These are phyloP conservation scores for Limosa lapponica DNA, from an alignment of 2,797 vertebrate species.

Conservation along the genomic window DNA sequence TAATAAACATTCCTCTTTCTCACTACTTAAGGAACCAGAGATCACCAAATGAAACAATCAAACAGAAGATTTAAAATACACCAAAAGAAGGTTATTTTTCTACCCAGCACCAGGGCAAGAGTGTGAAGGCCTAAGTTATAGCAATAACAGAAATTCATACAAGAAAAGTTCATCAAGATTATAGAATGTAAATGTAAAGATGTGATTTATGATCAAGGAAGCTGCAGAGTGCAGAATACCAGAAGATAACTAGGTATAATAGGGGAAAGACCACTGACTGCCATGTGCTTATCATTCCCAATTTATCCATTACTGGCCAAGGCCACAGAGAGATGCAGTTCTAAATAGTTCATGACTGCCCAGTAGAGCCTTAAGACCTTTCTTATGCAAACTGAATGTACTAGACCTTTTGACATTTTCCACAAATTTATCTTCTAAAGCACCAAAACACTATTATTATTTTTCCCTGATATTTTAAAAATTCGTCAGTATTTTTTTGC, in stretches of 20 bases:
- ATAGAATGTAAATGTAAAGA: not conserved
- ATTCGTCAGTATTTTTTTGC: not conserved
- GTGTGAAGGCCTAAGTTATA: not conserved
- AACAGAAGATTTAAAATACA: not conserved
- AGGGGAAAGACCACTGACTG: not conserved
- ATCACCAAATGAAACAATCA: not conserved
- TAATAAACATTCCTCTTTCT: not conserved
- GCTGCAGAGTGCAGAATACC: not conserved
- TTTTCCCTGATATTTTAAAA: not conserved
- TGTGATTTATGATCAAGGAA: not conserved
- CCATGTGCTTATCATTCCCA: not conserved
- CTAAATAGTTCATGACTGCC: not conserved
- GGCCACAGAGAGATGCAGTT: not conserved
- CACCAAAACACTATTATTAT: not conserved
- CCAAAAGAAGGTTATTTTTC: not conserved
- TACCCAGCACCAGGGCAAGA: not conserved
- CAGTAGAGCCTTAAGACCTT: not conserved
- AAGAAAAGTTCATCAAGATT: not conserved
- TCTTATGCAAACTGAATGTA: not conserved
- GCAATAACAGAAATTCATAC: not conserved
- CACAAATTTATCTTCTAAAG: not conserved
- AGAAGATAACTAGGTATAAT: not conserved
- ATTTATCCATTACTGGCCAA: not conserved
- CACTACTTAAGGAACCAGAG: not conserved
- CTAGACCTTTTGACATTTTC: not conserved